Evolutionary conservation across 2,888 invertebrate genomes (phyloP), one percentile per base, ranked within the genome.

Genomic region (Tiliacea aurago): DNA sequence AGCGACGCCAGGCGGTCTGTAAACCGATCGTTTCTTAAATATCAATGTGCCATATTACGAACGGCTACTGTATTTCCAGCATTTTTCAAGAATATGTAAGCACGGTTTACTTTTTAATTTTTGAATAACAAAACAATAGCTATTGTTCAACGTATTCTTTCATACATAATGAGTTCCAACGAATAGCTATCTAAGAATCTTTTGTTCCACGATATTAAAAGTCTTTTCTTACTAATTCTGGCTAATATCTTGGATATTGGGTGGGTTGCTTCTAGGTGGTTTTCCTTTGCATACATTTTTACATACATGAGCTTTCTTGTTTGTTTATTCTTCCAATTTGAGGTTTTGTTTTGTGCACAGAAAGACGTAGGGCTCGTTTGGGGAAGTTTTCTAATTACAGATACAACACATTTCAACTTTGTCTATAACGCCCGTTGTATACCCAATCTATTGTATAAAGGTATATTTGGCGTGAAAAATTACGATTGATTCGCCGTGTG

Each of bases 141-240:
- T 49, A 49, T 81, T 79, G 84, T 81, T 76, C 28, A n/a, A 18
- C 47, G 7, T 49, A 45, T 53, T 49, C 58, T 84, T 75, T 84
- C 75, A 56, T 67, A 56, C 61, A 49, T 74, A 83, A 84, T 33
- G 74, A 85, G 85, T n/a, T 71, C 71, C 59, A 65, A 69, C 80
- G 49, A 81, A 69, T 70, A 75, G 73, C 82, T 73, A 79, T 76
- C 80, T 80, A 51, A 85, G 33, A 72, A 67, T 6, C 65, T 61
- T 77, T 84, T 85, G 84, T 84, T 79, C 53, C 20, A 18, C 15
- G 37, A 77, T 79, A 84, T 84, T 84, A 86, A 79, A 84, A 84
- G 37, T 64, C 53, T 76, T 81, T 73, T 62, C 67, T 76, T 81
- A 56, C 61, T 73, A 70, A 81, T 37, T 69, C 65, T 53, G 73